These are phyloP conservation scores for Melanerpes formicivorus DNA, from an alignment of 2,113 vertebrate genomes.

Conservation along the genomic window DNA sequence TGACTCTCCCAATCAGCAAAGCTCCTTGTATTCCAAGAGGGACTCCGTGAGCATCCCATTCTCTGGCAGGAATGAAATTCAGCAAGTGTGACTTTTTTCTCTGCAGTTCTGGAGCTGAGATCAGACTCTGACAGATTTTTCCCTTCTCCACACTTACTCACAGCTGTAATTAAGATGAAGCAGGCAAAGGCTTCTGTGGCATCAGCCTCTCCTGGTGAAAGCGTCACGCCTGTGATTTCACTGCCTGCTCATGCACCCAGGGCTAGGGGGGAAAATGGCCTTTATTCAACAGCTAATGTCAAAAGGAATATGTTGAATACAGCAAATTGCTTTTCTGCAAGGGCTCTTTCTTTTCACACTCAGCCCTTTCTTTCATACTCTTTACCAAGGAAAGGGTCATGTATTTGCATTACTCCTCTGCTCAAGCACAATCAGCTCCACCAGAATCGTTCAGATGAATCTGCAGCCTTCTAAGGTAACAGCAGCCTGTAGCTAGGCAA, in stretches of 20 bases:
- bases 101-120: not conserved
- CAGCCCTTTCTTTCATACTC: not conserved
- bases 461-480: slow-evolving; percentile 68
- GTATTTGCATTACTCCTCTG: slow-evolving; percentile 29
- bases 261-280: not conserved
- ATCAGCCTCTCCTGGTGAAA: slow-evolving; percentile 6
- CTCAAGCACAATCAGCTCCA: not conserved
- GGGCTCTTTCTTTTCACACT: not conserved
- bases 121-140: not conserved
- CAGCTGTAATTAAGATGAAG: not conserved
- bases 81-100: not conserved
- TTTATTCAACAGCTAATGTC: slow-evolving; percentile 1
- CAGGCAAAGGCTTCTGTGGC: not conserved
- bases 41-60: not conserved
- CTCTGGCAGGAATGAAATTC: not conserved
- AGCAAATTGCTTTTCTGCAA: not conserved
- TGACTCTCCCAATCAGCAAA: not conserved
- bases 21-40: not conserved
- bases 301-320: not conserved
- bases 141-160: not conserved
- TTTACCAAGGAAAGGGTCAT: not conserved
- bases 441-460: slow-evolving; percentile 21
- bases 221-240: not conserved
- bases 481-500: slow-evolving; percentile 64
- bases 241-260: not conserved